Percentiles rank a stretch among this genome's conserved stretches.
Conservation (phyloP, 2,797 vertebrate species). For the Enteromius fasciolatus region DNA sequence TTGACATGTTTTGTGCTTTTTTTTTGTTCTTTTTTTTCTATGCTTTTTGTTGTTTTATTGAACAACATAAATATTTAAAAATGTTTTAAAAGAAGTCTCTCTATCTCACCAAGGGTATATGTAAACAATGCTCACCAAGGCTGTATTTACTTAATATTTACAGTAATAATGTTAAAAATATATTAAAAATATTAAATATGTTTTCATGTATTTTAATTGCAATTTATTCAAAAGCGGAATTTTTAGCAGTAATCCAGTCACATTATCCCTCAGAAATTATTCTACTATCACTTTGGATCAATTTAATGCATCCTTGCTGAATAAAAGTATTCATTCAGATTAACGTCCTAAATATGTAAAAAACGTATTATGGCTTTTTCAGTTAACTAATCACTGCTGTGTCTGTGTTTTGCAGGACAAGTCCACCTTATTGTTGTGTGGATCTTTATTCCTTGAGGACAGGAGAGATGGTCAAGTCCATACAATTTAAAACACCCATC, state of each 20-base stretch:
- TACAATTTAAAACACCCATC: slow-evolving; percentile 98
- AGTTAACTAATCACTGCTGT: neutral
- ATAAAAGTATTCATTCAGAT: neutral
- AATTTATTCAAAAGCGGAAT: neutral
- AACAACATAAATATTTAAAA: neutral
- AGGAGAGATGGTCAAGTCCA: slow-evolving; percentile 97
- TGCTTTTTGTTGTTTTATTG: neutral
- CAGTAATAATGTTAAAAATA: neutral
- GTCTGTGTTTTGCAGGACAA: slow-evolving; percentile 78
- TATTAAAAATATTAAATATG: too few species aligned
- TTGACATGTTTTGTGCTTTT: neutral
- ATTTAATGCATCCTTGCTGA: neutral
- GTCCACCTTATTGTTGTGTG: slow-evolving; percentile 92
- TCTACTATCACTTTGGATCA: neutral
- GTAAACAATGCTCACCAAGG: neutral
- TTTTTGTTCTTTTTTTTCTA: neutral
- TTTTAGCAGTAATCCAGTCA: neutral
- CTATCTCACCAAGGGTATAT: neutral
- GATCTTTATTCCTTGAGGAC: slow-evolving; percentile 94
- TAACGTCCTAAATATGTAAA: neutral
- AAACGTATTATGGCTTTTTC: neutral
- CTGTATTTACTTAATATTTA: neutral
- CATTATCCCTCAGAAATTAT: neutral
- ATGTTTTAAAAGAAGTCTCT: neutral
- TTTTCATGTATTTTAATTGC: neutral